Conservation (phyloP, 2,113 vertebrate species). For the Xenopus laevis region DNA sequence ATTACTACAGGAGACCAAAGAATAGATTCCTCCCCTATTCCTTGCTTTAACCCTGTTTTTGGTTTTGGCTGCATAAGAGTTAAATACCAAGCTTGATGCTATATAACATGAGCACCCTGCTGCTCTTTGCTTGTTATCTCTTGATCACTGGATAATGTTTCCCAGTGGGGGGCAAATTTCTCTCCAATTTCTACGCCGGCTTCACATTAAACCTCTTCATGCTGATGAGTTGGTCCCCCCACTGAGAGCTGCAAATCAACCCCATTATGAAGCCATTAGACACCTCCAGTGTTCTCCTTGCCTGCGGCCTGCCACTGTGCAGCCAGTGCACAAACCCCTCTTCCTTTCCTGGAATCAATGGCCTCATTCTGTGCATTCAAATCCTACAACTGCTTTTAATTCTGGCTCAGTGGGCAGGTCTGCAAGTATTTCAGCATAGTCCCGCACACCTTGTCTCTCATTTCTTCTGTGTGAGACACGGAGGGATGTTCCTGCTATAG, state of each 20-base stretch:
- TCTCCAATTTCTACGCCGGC: slow-evolving; percentile 25
- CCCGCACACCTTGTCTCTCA: too few species aligned
- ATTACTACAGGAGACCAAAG: too few species aligned
- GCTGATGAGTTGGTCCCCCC: slow-evolving; percentile 29
- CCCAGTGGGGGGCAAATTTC: slow-evolving; percentile 40
- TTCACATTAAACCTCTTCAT: slow-evolving; percentile 19
- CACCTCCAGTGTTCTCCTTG: not conserved
- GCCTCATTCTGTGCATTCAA: too few species aligned
- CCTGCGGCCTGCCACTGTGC: not conserved
- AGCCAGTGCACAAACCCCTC: too few species aligned
- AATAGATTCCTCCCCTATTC: too few species aligned
- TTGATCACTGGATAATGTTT: slow-evolving; percentile 36
- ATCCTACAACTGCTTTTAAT: too few species aligned
- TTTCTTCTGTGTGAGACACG: too few species aligned
- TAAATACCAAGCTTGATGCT: not conserved
- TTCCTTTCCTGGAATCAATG: too few species aligned
- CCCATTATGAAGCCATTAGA: slow-evolving; percentile 29
- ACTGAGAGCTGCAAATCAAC: slow-evolving; percentile 29
- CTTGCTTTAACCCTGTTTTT: too few species aligned
- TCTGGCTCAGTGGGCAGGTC: too few species aligned
- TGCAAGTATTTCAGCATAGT: too few species aligned
- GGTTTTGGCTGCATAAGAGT: not conserved
- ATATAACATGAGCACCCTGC: not conserved
- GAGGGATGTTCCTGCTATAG: too few species aligned
- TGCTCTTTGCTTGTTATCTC: slow-evolving; percentile 26